A percentile compares a stretch with the other conserved stretches of the same genome.
Conservation (phyloP, 2,888 invertebrate genomes). For the Lottia scabra region DNA sequence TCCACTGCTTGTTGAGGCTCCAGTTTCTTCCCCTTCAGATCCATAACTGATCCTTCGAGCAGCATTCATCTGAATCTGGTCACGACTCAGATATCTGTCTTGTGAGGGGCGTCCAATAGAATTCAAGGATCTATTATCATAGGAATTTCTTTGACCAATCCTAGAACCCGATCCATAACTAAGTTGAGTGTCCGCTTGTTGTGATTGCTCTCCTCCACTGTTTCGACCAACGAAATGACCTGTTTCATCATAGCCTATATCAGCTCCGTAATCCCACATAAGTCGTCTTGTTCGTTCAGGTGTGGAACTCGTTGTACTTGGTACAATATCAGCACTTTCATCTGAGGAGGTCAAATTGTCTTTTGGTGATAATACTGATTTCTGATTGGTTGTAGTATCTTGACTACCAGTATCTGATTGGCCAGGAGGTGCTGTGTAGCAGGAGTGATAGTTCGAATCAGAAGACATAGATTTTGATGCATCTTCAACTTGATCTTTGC, state of each 20-base stretch:
- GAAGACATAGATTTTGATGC: slow-evolving; percentile 28
- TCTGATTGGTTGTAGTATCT: no score
- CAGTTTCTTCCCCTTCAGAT: slow-evolving; percentile 38
- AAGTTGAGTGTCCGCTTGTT: slow-evolving; percentile 11
- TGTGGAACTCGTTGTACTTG: slow-evolving; percentile 33
- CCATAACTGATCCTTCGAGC: slow-evolving; percentile 19
- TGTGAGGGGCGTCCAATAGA: background rate
- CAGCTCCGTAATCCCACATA: slow-evolving; percentile 58
- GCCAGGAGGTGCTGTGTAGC: no score
- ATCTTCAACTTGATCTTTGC: slow-evolving; percentile 23
- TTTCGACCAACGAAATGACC: slow-evolving; percentile 39
- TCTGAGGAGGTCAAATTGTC: slow-evolving; percentile 27
- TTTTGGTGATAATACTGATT: no score
- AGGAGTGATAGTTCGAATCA: slow-evolving; percentile 28
- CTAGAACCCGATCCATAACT: slow-evolving; percentile 21
- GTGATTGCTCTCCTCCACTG: background rate
- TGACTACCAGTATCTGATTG: no score
- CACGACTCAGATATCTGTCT: background rate
- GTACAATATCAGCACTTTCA: slow-evolving; percentile 40
- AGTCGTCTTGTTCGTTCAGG: slow-evolving; percentile 38
- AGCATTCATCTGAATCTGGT: slow-evolving; percentile 7
- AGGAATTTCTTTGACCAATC: slow-evolving; percentile 6
- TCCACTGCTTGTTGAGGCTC: slow-evolving; percentile 31
- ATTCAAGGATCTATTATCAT: slow-evolving; percentile 7
- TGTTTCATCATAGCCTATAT: slow-evolving; percentile 45